Percentiles rank a stretch among this genome's conserved stretches.
Conservation (phyloP, 2,797 vertebrate species). For the Uromys caudimaculatus region DNA sequence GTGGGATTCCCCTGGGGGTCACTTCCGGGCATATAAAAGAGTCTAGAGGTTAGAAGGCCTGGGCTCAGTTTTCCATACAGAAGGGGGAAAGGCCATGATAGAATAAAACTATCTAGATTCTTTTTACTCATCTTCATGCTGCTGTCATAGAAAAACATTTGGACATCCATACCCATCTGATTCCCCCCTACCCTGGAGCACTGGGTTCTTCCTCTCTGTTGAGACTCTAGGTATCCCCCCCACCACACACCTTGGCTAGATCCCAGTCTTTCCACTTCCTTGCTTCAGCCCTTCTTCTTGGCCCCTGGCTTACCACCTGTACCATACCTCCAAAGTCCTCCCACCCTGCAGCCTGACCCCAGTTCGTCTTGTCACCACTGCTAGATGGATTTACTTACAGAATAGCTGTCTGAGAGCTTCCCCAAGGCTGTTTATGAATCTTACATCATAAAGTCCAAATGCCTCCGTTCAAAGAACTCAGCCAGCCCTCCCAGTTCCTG, state of each 20-base stretch:
- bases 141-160: constrained; percentile 49
- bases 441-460: constrained; percentile 39
- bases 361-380: not conserved
- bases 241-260: not conserved
- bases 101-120: constrained; percentile 39
- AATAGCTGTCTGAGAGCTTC: constrained; percentile 26
- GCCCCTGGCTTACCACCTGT: not conserved
- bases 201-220: constrained; percentile 38
- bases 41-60: constrained; percentile 53
- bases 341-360: not conserved
- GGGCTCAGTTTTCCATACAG: constrained; percentile 66
- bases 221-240: not conserved
- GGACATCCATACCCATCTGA: not conserved
- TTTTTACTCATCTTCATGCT: constrained; percentile 56
- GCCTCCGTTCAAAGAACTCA: not conserved
- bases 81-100: constrained; percentile 28
- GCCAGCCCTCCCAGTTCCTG: not conserved
- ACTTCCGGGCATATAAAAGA: constrained; percentile 64
- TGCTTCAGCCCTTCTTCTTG: constrained; percentile 5
- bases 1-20: constrained; percentile 75
- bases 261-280: constrained; percentile 1
- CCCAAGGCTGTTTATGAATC: not conserved
- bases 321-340: not conserved
- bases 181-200: not conserved
- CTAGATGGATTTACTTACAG: not conserved